Conservation (phyloP, 2,113 vertebrate genomes). For the Tragelaphus imberbis region DNA sequence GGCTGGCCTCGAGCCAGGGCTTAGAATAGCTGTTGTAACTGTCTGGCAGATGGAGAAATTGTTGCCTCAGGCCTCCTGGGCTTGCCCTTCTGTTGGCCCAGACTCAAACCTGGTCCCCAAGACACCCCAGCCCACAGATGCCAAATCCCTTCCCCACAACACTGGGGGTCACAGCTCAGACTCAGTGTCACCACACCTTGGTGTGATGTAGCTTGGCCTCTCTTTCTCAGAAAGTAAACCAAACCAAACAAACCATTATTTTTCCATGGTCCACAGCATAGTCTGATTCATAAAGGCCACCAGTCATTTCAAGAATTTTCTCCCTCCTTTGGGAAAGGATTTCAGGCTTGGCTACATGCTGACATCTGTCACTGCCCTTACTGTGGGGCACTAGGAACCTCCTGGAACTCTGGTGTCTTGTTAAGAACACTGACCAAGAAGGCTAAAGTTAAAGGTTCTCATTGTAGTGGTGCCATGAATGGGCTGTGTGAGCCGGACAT, state of each 20-base stretch:
- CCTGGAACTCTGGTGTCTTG: neutral
- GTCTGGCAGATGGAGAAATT: constrained; percentile 24
- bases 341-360: neutral
- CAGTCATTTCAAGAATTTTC: neutral
- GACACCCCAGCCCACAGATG: neutral
- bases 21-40: constrained; percentile 27
- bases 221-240: neutral
- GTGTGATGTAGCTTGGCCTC: neutral
- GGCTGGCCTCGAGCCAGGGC: neutral
- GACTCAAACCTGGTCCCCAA: neutral
- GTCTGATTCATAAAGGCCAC: constrained; percentile 27
- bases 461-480: neutral
- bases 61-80: neutral
- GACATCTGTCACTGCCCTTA: neutral
- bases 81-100: neutral
- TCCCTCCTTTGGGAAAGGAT: neutral
- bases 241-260: neutral
- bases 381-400: neutral
- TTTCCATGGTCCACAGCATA: neutral
- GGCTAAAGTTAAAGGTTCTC: neutral
- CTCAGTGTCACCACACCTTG: neutral
- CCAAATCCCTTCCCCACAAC: fast-evolving
- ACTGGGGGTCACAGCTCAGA: neutral
- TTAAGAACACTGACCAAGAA: neutral
- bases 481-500: neutral